A percentile compares a stretch with the other conserved stretches of the same genome.
phyloP scores from a whole-genome alignment of 2,888 invertebrate genomes.

The Lamellibrachia satsuma region DNA sequence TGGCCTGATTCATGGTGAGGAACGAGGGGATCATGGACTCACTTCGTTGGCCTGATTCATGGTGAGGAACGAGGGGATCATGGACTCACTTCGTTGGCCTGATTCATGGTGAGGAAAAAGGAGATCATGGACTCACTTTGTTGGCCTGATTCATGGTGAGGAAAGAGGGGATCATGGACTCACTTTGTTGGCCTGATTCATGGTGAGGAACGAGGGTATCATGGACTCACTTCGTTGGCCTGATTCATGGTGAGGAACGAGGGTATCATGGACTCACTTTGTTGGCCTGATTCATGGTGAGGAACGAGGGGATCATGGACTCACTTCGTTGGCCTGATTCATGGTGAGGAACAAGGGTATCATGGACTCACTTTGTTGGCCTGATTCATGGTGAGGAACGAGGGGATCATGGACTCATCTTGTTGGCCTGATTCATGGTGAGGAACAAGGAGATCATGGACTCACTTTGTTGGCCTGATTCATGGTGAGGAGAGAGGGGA shows the following conservation, averaged over 20 bases:
- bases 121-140: no score
- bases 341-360: not conserved
- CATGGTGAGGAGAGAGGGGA: not conserved
- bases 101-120: no score
- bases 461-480: not conserved
- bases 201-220: no score
- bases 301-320: not conserved
- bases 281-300: not conserved
- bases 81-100: constrained; percentile 71
- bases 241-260: not conserved
- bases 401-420: not conserved
- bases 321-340: not conserved
- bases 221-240: not conserved
- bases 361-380: not conserved
- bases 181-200: no score
- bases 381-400: not conserved
- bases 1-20: constrained; percentile 82
- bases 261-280: not conserved
- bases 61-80: constrained; percentile 91
- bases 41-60: constrained; percentile 77
- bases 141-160: no score
- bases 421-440: no score
- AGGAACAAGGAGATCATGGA: not conserved
- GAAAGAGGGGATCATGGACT: no score
- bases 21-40: constrained; percentile 92